Conservation (phyloP, 2,888 invertebrate species). For the Plemyria rubiginata region DNA sequence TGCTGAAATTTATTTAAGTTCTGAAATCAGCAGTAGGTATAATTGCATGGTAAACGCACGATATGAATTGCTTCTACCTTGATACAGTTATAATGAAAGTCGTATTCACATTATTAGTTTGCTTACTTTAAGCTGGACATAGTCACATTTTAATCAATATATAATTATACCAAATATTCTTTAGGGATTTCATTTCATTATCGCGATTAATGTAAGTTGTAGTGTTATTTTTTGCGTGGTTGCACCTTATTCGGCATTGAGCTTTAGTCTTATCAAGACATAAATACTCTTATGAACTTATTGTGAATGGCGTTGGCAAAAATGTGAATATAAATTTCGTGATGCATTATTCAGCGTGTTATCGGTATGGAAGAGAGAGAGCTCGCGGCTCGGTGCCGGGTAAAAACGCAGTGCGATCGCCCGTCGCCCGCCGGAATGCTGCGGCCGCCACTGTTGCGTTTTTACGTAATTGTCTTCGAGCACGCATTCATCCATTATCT, state of each 20-base stretch:
- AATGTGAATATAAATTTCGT: slow-evolving; percentile 83
- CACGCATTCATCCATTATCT: slow-evolving; percentile 84
- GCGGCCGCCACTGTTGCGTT: slow-evolving; percentile 69
- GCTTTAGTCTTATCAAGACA: slow-evolving; percentile 84
- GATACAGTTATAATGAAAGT: slow-evolving; percentile 18
- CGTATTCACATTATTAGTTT: slow-evolving; percentile 11
- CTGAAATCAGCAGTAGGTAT: slow-evolving; percentile 9
- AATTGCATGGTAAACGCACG: slow-evolving; percentile 5
- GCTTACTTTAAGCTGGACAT: background rate
- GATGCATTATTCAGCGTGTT: slow-evolving; percentile 84
- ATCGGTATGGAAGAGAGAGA: slow-evolving; percentile 77
- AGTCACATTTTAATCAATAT: background rate
- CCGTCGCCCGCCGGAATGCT: slow-evolving; percentile 74
- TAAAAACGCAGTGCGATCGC: slow-evolving; percentile 68
- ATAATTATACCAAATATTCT: slow-evolving; percentile 35
- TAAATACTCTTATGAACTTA: slow-evolving; percentile 82
- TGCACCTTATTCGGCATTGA: slow-evolving; percentile 71
- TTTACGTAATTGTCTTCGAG: slow-evolving; percentile 81
- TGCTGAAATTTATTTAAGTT: background rate
- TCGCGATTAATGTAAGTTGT: slow-evolving; percentile 63
- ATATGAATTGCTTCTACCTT: background rate
- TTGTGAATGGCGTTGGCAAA: slow-evolving; percentile 83
- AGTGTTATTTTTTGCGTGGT: slow-evolving; percentile 61
- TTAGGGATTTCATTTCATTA: slow-evolving; percentile 56
- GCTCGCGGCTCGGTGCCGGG: slow-evolving; percentile 54